Evolutionary conservation across 2,888 invertebrate species (phyloP), one percentile per base, ranked within the genome.

Genomic region (Hirtodrosophila alboralis): DNA sequence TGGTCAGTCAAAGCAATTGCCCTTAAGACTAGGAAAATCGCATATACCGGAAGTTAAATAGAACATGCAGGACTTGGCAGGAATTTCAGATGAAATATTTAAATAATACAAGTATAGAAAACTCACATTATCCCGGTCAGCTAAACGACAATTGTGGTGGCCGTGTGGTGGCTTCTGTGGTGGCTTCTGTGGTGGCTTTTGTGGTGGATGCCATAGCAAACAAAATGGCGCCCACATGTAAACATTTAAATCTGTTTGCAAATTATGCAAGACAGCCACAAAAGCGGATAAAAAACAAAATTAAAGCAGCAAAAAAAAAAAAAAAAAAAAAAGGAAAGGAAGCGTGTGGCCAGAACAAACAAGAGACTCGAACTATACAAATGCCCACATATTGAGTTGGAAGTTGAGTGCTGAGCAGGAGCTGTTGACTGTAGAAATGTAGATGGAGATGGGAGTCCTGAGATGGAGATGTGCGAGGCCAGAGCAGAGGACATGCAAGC

Each of bases 231-330:
- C 60, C 51, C 75, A 75, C 75, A 78, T 81, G 85, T 67, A 77
- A 67, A 78, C 75, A 78, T 77, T 76, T 75, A 81, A 79, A 77
- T 81, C 75, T 67, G 68, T 65, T 67, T 59, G 60, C 81, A 81
- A 79, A 81, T 81, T 81, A 84, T 84, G 85, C 78, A 74, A 49
- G 61, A 53, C 61, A 41, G 60, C 45, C 49, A 51, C 54, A 68
- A 65, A 36, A 30, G 33, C 21, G 31, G n/a, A 13, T 28, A 27
- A 12, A 27, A 12, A 27, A 14, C 14, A 45, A 48, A 13, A 47
- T 27, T 21, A 34, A 40, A 7, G 6, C 1, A 26, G 23, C n/a
- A 12, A n/a, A n/a, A 27, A 14, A 14, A 45, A 48, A 13, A 47
- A 21, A 23, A 34, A 40, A 7, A 4, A 0, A 26, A 18, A 47